Evolutionary conservation across 2,888 invertebrate species (phyloP).

Genomic region (Xestoiulus laeticollis): DNA sequence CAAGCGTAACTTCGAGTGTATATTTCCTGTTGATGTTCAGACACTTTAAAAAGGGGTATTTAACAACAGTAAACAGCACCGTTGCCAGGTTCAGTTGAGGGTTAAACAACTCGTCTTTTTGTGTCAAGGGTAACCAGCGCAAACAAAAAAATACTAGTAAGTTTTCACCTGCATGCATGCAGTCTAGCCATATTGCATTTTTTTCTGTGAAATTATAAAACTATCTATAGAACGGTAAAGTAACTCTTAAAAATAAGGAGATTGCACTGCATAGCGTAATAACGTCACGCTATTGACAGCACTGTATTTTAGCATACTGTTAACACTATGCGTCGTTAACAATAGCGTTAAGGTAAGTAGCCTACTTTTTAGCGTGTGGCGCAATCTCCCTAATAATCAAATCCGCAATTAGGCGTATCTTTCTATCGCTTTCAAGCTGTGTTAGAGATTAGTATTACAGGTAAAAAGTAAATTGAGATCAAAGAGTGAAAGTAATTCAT

Average conservation of each 20-base stretch:
- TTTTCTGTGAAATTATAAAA: too few relatives aligned
- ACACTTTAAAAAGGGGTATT: background rate
- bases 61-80: background rate
- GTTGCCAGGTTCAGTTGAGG: background rate
- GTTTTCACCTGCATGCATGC: background rate
- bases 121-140: background rate
- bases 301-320: too few relatives aligned
- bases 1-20: background rate
- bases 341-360: background rate
- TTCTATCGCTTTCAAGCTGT: background rate
- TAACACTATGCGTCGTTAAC: background rate
- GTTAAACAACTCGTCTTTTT: background rate
- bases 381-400: too few relatives aligned
- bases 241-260: too few relatives aligned
- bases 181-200: background rate
- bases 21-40: background rate
- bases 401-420: too few relatives aligned
- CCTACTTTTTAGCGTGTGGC: too few relatives aligned
- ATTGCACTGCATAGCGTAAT: too few relatives aligned
- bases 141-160: background rate
- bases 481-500: conserved; percentile 26
- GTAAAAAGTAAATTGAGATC: background rate
- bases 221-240: too few relatives aligned
- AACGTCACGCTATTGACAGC: too few relatives aligned
- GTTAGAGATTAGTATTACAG: background rate